Evolutionary conservation across 1,140 invertebrate genomes (phyloP), one percentile per base, ranked within the genome.

Genomic region (Oppia nitens): DNA sequence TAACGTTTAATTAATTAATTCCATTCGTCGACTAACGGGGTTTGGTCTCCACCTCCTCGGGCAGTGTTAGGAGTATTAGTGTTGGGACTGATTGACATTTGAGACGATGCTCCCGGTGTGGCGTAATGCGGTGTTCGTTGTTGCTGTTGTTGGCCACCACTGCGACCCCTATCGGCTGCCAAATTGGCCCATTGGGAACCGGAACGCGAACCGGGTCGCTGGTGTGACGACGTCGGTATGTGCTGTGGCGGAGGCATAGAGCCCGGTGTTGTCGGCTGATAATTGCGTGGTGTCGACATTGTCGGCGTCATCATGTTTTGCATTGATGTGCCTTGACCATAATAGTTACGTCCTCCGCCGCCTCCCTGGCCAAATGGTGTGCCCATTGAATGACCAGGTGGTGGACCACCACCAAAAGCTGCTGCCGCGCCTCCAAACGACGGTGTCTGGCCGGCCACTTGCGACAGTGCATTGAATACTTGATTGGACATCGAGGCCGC

Each of bases 401-500:
- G 21, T 11, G 6, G 27, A 26, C 21, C 17, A 25, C 21, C 11
- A 11, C 25, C 26, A 20, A 25, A 56, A 25, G 54, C 28, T 50
- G 55, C 23, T 26, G 49, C 49, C 4, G 49, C 27, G 6, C 49
- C 26, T 45, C 40, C 60, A 78, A 80, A 3, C 77, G 78, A 70
- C 0, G 81, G 81, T 0, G 81, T 83, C 60, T 82, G 80, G 14
- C 79, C 80, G 47, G 71, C 80, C 21, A 78, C 79, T 67, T 82
- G 80, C 0, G 81, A 78, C 24, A 84, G 68, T 4, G 79, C 81
- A 66, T 83, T 83, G 60, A 83, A 73, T 75, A 84, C 80, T 64
- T 82, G 82, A 63, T 75, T 78, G 6, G 83, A 82, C 65, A 86
- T 73, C 69, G 78, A 83, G 60, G 80, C 83, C 3, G 79, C 83